Conservation (phyloP, 2,113 vertebrate species). For the Sula dactylatra region DNA sequence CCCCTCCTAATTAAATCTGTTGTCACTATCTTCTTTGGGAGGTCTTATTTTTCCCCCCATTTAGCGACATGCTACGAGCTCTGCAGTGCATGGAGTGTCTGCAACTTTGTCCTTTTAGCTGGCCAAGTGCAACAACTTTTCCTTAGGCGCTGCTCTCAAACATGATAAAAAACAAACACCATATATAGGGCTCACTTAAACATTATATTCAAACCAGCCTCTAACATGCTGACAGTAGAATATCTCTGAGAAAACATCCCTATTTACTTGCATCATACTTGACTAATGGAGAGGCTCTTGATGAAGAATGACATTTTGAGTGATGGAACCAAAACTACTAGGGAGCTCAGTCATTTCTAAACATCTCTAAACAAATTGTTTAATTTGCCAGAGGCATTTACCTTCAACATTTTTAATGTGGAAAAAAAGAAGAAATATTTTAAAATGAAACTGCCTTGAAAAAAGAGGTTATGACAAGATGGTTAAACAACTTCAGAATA, state of each 20-base stretch:
- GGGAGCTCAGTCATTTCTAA: not conserved
- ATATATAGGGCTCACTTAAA: not conserved
- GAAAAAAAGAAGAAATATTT: not conserved
- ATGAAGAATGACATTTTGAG: not conserved
- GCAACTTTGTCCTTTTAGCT: not conserved
- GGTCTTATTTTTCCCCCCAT: not conserved
- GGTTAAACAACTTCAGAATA: not conserved
- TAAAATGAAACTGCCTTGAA: not conserved
- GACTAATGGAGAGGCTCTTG: not conserved
- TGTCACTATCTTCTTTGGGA: not conserved
- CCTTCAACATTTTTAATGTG: not conserved
- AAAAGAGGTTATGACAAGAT: not conserved
- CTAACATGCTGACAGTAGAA: not conserved
- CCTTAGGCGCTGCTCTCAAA: not conserved
- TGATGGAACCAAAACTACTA: not conserved
- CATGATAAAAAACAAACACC: not conserved
- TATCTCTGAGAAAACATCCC: not conserved
- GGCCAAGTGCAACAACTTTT: not conserved
- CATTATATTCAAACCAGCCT: not conserved
- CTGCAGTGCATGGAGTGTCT: rapidly evolving
- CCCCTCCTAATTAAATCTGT: not conserved
- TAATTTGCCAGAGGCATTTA: not conserved
- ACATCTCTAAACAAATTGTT: not conserved
- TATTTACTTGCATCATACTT: not conserved
- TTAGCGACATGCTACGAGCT: not conserved